A percentile compares a stretch with the other conserved stretches of the same genome.
Evolutionary conservation across 2,888 invertebrate species (phyloP).

Genomic region (Monopis laevigella): DNA sequence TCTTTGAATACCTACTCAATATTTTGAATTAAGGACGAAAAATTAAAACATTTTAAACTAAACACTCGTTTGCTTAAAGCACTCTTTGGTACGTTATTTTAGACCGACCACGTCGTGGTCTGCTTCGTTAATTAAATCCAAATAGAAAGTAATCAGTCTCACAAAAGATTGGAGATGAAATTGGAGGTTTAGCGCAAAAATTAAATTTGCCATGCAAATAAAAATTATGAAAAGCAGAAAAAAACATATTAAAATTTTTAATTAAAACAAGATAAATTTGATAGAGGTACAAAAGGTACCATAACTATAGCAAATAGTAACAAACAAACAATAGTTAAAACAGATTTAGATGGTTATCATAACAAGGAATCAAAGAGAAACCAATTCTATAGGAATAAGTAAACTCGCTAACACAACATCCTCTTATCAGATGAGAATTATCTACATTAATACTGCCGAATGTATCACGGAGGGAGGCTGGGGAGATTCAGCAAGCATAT

Average conservation of each 20-base stretch:
- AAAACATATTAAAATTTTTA: too few relatives aligned
- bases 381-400: too few relatives aligned
- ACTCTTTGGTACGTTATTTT: conserved; percentile 6
- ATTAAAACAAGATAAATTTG: too few relatives aligned
- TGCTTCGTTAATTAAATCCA: conserved; percentile 46
- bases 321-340: too few relatives aligned
- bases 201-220: conserved; percentile 1
- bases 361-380: too few relatives aligned
- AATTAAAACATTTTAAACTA: conserved; percentile 3
- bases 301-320: too few relatives aligned
- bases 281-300: too few relatives aligned
- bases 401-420: conserved; percentile 5
- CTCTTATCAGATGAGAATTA: conserved; percentile 27
- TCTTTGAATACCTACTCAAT: too few relatives aligned
- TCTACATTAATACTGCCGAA: conserved; percentile 31
- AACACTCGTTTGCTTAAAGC: not conserved
- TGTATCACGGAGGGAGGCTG: conserved; percentile 25
- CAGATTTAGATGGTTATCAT: too few relatives aligned
- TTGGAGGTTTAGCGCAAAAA: conserved; percentile 4
- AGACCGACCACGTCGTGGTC: conserved; percentile 21
- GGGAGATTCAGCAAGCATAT: conserved; percentile 54
- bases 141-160: conserved; percentile 22
- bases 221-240: too few relatives aligned
- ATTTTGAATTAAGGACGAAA: too few relatives aligned
- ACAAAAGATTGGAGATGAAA: conserved; percentile 3